Evolutionary conservation across 2,113 vertebrate species (phyloP), one percentile per base, ranked within the genome.

Genomic region (Tonatia bakeri): DNA sequence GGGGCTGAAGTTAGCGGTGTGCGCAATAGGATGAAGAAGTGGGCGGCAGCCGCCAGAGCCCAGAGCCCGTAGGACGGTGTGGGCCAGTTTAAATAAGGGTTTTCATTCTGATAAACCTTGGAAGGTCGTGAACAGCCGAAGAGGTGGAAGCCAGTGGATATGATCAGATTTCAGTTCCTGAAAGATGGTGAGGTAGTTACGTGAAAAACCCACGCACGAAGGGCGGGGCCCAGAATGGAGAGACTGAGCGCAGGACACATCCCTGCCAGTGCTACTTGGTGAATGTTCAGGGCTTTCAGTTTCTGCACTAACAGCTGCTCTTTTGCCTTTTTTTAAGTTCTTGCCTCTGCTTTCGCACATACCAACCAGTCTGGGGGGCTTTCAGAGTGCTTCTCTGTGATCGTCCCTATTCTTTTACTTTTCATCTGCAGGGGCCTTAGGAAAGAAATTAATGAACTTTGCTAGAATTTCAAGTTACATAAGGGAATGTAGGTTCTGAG

Each of bases 401-500:
- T 76, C 70, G 54, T 52, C 20, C 43, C 31, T 69, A 20, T 72
- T 92, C 80, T 73, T 17, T 92, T 92, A 85, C 82, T 82, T 81
- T 91, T 38, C 47, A 56, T 36, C 47, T 56, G 33, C 69, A 69
- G 17, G 40, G 38, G 31, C 72, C 73, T 93, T 64, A 90, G 75
- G 47, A 83, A 89, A 16, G 70, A 92, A 79, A 65, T 89, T 47
- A 88, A 69, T n/a, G 50, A 91, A 84, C n/a, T 8, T 87, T 65
- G 2, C 92, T 92, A 90, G 70, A 92, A 85, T 88, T 94, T 96
- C 87, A 40, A 47, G n/a, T 84, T 81, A 61, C 72, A 22, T 64
- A 38, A 81, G 40, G 69, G 17, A 26, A 31, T 77, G 4, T 43
- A 84, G 75, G 5, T 94, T 91, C 91, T 90, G 40, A 47, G 22